Percentiles rank a stretch among this genome's conserved stretches.
Evolutionary conservation across 2,113 vertebrate species (phyloP).

Genomic region (Crocuta crocuta): DNA sequence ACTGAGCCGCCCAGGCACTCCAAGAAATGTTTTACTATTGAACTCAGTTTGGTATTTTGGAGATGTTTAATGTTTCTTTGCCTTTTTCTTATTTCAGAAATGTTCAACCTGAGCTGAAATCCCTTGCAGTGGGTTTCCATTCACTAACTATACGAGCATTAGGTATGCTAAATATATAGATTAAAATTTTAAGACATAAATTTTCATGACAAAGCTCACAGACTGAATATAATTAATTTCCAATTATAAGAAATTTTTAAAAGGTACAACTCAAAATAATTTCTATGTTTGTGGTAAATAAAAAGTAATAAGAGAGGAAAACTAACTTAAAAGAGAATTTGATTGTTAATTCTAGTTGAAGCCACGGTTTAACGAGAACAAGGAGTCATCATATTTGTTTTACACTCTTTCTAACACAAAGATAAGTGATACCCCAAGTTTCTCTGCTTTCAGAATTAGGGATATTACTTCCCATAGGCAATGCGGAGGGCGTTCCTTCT

Average conservation of each 20-base stretch:
- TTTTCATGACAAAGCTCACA: neutral
- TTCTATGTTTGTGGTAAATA: neutral
- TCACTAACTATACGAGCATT: slow-evolving; percentile 87
- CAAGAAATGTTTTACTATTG: neutral
- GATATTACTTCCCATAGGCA: neutral
- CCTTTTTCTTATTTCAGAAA: slow-evolving; percentile 86
- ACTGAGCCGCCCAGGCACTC: no score
- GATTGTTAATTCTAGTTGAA: neutral
- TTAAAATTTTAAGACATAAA: neutral
- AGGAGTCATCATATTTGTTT: neutral
- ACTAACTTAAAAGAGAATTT: neutral
- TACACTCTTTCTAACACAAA: neutral
- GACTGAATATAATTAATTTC: neutral
- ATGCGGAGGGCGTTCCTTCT: neutral
- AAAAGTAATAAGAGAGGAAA: neutral
- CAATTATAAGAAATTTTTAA: neutral
- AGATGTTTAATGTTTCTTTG: neutral
- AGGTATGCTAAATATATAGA: slow-evolving; percentile 86
- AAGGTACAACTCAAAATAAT: neutral
- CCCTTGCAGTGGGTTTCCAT: slow-evolving; percentile 92
- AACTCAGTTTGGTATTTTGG: neutral
- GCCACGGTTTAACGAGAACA: neutral
- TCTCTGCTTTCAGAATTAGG: neutral
- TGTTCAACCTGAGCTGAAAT: slow-evolving; percentile 93
- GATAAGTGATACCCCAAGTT: neutral